These are phyloP conservation scores for Argyra leucocephala DNA, from an alignment of 2,888 invertebrate species.

Conservation along the genomic window DNA sequence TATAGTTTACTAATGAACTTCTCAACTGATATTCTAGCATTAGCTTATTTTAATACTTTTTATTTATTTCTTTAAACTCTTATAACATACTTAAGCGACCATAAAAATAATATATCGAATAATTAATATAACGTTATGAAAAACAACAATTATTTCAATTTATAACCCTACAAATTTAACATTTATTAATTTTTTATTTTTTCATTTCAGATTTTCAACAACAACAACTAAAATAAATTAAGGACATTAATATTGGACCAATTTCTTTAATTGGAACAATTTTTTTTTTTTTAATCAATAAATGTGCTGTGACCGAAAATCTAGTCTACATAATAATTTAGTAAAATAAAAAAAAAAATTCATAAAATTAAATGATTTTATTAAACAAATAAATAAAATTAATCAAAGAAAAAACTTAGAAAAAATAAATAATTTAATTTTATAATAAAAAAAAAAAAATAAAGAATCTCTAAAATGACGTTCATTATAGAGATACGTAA, in stretches of 20 bases:
- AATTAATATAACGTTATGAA: no score
- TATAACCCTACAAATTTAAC: no score
- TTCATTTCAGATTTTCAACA: not conserved
- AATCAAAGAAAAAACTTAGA: not conserved
- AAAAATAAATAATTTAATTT: not conserved
- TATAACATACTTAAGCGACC: no score
- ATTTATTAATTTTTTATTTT: not conserved
- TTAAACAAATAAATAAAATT: not conserved
- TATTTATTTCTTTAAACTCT: no score
- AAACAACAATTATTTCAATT: no score
- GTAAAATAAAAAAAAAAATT: not conserved
- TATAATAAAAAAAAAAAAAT: not conserved
- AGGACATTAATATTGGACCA: no score
- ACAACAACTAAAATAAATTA: not conserved
- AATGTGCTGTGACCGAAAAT: not conserved
- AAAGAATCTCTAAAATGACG: not conserved
- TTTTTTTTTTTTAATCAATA: not conserved
- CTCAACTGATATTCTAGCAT: no score
- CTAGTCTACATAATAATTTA: not conserved
- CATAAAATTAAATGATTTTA: no score
- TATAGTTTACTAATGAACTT: no score
- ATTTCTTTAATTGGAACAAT: no score
- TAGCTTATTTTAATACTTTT: no score
- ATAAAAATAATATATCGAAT: no score
- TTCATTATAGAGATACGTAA: not conserved